Base-by-base conservation (phyloP, 2,888 invertebrate genomes). In the Beris morrisii region DNA sequence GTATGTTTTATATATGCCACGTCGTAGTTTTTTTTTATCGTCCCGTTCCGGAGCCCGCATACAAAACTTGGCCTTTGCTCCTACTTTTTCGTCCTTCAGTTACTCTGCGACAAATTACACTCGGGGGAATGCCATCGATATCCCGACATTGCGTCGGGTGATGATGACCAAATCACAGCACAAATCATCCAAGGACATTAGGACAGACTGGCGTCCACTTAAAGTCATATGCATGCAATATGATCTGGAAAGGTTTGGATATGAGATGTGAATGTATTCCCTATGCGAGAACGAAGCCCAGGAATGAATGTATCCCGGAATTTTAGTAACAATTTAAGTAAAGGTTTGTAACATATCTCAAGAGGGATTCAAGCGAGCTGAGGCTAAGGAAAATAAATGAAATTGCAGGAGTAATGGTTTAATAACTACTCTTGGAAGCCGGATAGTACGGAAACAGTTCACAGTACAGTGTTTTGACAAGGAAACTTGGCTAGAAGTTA, bases 101-200 rank as follows among this genome's bases (percentile, higher is more conserved):
- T 31, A 46, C 44, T 30, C 65, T 66, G 58, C 57, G 63, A 65
- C 68, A 66, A 66, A 68, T 68, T 68, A 63, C 53, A 13, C 55
- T 52, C 61, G 5, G 31, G 61, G 52, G 61, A 61, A 9, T 38
- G 61, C 52, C 52, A 15, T 61, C 50, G 61, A 61, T 52, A 52
- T 50, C 50, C 52, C 52, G 61, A 48, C 59, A 59, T 59, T 59
- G 48, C 48, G 46, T 63, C n/a, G 44, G 44, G 54, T 53, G 7
- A 54, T 54, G 53, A 54, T 54, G 54, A 44, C 53, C 64, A 54
- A 64, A 64, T 64, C 64, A 64, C 64, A 64, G 61, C 57, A 67
- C 69, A 69, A 69, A 69, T 69, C 69, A 67, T 64, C 55, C 15
- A 28, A 30, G 48, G 38, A 67, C 69, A 69, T 69, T 69, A 69